Base-by-base conservation (phyloP, 2,113 vertebrate genomes). In the Gymnorhina tibicen region DNA sequence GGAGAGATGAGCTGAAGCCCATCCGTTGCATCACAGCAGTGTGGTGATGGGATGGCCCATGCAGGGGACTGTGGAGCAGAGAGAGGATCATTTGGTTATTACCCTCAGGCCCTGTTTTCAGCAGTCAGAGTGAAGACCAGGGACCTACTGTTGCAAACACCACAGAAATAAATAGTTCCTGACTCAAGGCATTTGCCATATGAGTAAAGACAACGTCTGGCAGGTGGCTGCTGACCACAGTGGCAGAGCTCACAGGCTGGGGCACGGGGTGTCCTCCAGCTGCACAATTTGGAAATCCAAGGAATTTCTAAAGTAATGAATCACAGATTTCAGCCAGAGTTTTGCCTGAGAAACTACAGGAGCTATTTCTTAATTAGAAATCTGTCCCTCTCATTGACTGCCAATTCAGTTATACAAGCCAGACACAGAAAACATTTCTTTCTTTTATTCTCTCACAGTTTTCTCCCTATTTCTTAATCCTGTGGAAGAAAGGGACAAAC, bases 291-390 rank as follows among this genome's bases (percentile, higher is more conserved):
- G 59, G 64, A 90, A 95, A 85, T 91, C n/a, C 81, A 66, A 90
- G 88, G 78, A 85, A 91, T 95, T 95, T 95, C 67, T 92, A 24
- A 88, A 81, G 72, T 77, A 88, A 91, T 80, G 83, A 93, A 87
- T 93, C 58, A 85, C 75, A 94, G 55, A 85, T 85, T 94, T 81
- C 85, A 92, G 49, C 32, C 33, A 5, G 75, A 88, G 62, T 80
- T 96, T 92, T 96, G 64, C 90, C 90, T 88, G 62, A 92, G 84
- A 96, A 96, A 67, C 82, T 85, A 64, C 52, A 64, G 78, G 69
- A 97, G 53, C 52, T 74, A 72, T 85, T 93, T 94, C 91, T 88
- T 94, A 75, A 90, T 91, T 80, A 95, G 80, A 93, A 94, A 81
- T 83, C 73, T 93, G 81, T 95, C 96, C 89, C 41, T 78, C 66